Conservation (phyloP, 2,113 vertebrate species). For the Leptosomus discolor region DNA sequence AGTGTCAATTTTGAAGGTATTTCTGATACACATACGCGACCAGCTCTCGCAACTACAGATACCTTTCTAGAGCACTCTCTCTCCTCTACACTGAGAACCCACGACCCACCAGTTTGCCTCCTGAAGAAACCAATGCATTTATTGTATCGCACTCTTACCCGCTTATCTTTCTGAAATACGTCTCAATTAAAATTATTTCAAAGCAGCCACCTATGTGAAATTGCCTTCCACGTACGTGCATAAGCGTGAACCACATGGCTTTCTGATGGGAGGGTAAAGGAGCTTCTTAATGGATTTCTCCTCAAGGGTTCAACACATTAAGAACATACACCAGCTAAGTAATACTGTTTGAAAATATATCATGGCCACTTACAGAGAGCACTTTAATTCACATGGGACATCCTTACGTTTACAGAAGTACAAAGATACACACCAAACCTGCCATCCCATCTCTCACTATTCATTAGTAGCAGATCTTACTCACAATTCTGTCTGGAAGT, state of each 20-base stretch:
- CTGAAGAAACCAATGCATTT: background rate
- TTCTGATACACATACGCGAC: background rate
- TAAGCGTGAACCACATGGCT: background rate
- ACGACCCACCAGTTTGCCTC: background rate
- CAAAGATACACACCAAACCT: background rate
- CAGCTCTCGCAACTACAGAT: background rate
- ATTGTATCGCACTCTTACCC: background rate
- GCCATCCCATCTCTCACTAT: background rate
- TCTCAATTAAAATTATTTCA: background rate
- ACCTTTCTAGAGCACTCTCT: background rate
- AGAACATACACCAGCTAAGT: background rate
- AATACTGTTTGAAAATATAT: background rate
- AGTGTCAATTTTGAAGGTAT: background rate
- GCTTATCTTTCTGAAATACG: background rate
- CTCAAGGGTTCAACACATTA: background rate
- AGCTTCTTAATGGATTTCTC: background rate
- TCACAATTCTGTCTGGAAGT: background rate
- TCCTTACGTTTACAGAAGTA: background rate
- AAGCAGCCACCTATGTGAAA: background rate
- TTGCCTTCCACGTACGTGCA: rapidly evolving
- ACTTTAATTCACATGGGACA: background rate
- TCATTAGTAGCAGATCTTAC: background rate
- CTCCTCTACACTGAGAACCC: background rate
- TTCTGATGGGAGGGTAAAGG: background rate
- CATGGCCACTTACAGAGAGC: background rate